These are phyloP conservation scores for Vespertilio murinus DNA, from an alignment of 2,797 vertebrate species.

Conservation along the genomic window DNA sequence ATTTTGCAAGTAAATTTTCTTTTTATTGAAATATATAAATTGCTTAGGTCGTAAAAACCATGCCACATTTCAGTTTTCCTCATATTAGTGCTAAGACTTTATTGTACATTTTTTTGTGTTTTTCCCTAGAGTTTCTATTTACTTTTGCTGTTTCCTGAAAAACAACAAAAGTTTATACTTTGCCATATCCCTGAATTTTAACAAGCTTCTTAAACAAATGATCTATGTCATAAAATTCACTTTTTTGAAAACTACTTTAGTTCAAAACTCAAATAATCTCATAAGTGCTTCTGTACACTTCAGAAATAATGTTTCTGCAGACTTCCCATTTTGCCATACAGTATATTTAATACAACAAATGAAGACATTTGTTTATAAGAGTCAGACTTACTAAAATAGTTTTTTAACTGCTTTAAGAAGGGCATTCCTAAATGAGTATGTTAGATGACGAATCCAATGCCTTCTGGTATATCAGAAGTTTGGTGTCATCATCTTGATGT, in stretches of 20 bases:
- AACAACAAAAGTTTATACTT: not conserved
- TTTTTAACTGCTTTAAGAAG: not conserved
- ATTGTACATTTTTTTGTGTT: not conserved
- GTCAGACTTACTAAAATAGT: not conserved
- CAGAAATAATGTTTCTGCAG: not conserved
- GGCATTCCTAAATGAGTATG: not conserved
- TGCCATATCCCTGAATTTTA: not conserved
- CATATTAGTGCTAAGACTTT: not conserved
- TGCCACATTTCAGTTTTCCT: not conserved
- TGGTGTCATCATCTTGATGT: not conserved
- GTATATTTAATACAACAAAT: not conserved
- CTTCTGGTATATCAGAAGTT: not conserved
- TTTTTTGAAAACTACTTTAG: not conserved
- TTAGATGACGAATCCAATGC: not conserved
- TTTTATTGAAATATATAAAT: not conserved
- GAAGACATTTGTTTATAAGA: not conserved
- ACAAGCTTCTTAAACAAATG: not conserved
- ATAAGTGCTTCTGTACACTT: not conserved
- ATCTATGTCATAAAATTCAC: not conserved
- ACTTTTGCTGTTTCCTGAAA: not conserved
- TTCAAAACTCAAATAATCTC: not conserved
- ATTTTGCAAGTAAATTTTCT: not conserved
- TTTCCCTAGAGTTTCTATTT: not conserved
- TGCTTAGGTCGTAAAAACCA: not conserved
- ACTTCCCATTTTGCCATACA: not conserved